phyloP scores from a whole-genome alignment of 53 echinoderm and acorn worm genomes.

The Mesocentrotus franciscanus region DNA sequence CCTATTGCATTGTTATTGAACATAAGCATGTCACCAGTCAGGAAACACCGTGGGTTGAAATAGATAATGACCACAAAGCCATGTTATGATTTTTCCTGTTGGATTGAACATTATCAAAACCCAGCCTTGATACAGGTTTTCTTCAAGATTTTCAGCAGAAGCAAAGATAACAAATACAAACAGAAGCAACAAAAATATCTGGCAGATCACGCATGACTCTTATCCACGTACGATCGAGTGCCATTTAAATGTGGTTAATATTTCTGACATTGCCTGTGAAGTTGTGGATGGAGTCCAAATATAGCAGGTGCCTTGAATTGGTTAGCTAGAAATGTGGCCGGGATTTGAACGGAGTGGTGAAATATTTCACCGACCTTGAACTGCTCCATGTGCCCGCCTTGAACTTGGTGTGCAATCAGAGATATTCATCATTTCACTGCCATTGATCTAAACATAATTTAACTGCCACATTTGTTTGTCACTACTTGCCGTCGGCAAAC shows the following conservation, averaged over 20 bases:
- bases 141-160: too few species aligned
- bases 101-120: background rate
- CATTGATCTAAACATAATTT: slow-evolving; percentile 3
- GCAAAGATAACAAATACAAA: background rate
- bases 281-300: background rate
- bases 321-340: slow-evolving; percentile 37
- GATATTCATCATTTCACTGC: slow-evolving; percentile 36
- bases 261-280: background rate
- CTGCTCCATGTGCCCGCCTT: slow-evolving; percentile 17
- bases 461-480: background rate
- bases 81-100: background rate
- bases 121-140: too few species aligned
- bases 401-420: background rate
- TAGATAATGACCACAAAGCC: background rate
- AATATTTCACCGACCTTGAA: slow-evolving; percentile 47
- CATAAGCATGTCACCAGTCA: background rate
- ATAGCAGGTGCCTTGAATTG: slow-evolving; percentile 31
- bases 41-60: background rate
- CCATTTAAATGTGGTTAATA: background rate
- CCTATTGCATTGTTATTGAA: background rate
- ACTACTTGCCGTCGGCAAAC: background rate
- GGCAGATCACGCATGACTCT: background rate
- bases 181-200: background rate
- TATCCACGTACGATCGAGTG: background rate
- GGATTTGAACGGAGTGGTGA: slow-evolving; percentile 39